A percentile compares a stretch with the other conserved stretches of the same genome.
Evolutionary conservation across 2,113 vertebrate genomes (phyloP).

Genomic region (Ctenodactylus gundi): DNA sequence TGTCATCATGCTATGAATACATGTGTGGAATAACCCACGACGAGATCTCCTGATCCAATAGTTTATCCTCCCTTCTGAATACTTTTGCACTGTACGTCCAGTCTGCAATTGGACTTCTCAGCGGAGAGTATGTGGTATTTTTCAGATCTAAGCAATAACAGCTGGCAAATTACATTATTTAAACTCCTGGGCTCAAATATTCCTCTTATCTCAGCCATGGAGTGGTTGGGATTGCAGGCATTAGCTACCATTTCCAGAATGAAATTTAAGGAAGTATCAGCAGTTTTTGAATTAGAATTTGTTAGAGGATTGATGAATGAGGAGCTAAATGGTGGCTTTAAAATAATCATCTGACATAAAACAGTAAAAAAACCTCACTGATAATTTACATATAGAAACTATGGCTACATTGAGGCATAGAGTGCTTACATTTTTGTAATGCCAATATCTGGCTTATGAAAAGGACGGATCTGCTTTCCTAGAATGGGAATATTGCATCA

Average conservation of each 20-base stretch:
- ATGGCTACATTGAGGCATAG: background rate
- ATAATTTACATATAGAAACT: background rate
- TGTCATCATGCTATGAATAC: background rate
- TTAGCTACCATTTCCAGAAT: background rate
- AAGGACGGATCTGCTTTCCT: background rate
- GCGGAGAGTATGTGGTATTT: background rate
- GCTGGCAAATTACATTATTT: conserved; percentile 63
- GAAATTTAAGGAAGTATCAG: background rate
- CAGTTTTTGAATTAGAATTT: background rate
- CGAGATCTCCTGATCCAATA: background rate
- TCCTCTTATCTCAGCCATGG: background rate
- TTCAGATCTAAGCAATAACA: background rate
- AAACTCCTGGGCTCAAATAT: background rate
- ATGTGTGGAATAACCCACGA: background rate
- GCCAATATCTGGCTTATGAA: background rate
- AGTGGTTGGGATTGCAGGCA: background rate
- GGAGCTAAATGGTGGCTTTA: background rate
- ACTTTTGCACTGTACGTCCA: background rate
- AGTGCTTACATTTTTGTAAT: background rate
- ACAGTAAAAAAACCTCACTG: conserved; percentile 25
- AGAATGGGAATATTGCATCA: background rate
- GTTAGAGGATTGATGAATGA: background rate
- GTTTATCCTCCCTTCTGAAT: background rate
- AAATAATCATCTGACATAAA: background rate
- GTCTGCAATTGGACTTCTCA: background rate